A percentile compares a stretch with the other conserved stretches of the same genome.
These are phyloP conservation scores for Amiota communis DNA, from an alignment of 2,888 invertebrate species.

Conservation along the genomic window DNA sequence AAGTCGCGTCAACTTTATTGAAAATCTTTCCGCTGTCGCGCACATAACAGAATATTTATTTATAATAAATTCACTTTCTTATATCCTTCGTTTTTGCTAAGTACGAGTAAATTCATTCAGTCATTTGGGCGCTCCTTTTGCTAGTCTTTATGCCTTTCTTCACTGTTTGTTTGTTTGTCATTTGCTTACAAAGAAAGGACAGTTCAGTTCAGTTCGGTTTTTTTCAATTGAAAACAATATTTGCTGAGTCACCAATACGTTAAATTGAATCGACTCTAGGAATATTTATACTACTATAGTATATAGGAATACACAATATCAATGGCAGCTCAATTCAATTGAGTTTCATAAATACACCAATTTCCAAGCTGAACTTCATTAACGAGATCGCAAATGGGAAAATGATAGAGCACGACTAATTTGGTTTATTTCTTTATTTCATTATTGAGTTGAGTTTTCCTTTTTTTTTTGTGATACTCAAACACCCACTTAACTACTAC, in stretches of 20 bases:
- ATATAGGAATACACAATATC: too few relatives aligned
- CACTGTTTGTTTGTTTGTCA: background rate
- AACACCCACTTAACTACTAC: background rate
- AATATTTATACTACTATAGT: background rate
- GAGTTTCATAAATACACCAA: slow-evolving; percentile 51
- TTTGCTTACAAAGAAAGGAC: background rate
- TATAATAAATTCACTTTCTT: slow-evolving; percentile 39
- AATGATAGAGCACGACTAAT: slow-evolving; percentile 27
- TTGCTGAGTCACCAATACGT: slow-evolving; percentile 52
- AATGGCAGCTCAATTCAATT: slow-evolving; percentile 37
- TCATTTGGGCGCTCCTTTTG: slow-evolving; percentile 25
- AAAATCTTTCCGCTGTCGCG: slow-evolving; percentile 30
- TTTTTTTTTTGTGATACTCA: slow-evolving; percentile 10
- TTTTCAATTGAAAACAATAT: slow-evolving; percentile 19
- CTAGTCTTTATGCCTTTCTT: background rate
- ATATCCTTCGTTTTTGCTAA: slow-evolving; percentile 40
- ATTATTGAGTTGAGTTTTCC: background rate
- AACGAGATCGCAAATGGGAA: slow-evolving; percentile 36
- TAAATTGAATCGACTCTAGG: background rate
- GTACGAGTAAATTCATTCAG: slow-evolving; percentile 32
- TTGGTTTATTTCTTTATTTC: slow-evolving; percentile 10
- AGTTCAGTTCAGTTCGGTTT: background rate
- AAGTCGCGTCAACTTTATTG: slow-evolving; percentile 33
- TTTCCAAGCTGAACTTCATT: slow-evolving; percentile 49
- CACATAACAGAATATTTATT: slow-evolving; percentile 46